Conservation (phyloP, 2,888 invertebrate species). For the Suillia variegata region DNA sequence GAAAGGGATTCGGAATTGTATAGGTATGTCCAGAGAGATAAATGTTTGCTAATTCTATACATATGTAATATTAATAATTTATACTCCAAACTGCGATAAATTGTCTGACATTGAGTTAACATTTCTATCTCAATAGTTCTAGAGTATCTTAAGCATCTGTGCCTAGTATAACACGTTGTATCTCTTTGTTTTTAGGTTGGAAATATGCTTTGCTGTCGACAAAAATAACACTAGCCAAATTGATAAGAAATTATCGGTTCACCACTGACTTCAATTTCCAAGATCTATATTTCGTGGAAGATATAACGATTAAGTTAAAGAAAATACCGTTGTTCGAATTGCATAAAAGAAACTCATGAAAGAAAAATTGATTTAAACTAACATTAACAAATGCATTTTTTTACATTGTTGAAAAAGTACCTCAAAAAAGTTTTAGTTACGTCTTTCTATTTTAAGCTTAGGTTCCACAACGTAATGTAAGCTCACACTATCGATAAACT, state of each 20-base stretch:
- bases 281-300: constrained; percentile 53
- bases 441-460: constrained; percentile 26
- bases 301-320: constrained; percentile 51
- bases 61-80: background rate
- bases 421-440: constrained; percentile 18
- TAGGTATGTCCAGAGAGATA: constrained; percentile 45
- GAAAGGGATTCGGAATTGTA: constrained; percentile 57
- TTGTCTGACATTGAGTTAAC: background rate
- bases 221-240: constrained; percentile 50
- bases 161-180: too few species aligned
- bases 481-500: constrained; percentile 38
- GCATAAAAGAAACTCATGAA: constrained; percentile 32
- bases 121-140: too few species aligned
- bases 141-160: too few species aligned
- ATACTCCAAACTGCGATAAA: background rate
- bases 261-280: constrained; percentile 49
- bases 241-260: constrained; percentile 50
- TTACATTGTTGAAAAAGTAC: background rate
- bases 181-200: too few species aligned
- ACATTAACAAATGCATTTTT: background rate
- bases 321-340: constrained; percentile 43
- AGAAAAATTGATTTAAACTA: background rate
- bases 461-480: constrained; percentile 36
- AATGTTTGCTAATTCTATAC: background rate
- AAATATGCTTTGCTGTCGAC: constrained; percentile 50